Evolutionary conservation across 2,113 vertebrate genomes (phyloP), one percentile per base, ranked within the genome.

Genomic region (Rhynchopsitta pachyrhyncha): DNA sequence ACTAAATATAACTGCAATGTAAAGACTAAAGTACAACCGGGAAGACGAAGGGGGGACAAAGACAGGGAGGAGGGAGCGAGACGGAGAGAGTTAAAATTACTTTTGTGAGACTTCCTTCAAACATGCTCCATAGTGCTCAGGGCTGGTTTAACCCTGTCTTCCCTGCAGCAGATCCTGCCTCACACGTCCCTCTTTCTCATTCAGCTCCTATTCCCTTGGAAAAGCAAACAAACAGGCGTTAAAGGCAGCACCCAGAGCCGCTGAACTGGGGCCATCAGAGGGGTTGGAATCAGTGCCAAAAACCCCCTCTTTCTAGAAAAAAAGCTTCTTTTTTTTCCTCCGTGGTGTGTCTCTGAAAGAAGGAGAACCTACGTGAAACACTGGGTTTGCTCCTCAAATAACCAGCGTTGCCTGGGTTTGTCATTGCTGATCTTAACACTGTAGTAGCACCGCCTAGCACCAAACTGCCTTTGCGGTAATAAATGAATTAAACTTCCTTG

Each of bases 141-240:
- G 73, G 87, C 96, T 87, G 86, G 71, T 94, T 98, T 98, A 98
- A 98, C 98, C 98, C 98, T 93, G 66, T 96, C 84, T 86, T 90
- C 60, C 80, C 97, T 93, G 49, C 59, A 86, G 87, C 44, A 90
- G 66, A 94, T 92, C 71, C 44, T 71, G 82, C 55, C 37, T 41
- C 19, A 3, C 19, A 19, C 5, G 2, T 77, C 49, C 46, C 17
- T 4, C 39, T 62, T 84, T 57, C 62, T 90, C 27, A 0, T 92
- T 83, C 88, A 52, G 37, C 24, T 73, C 53, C 24, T 17, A 5
- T 80, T 24, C 52, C 44, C 20, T 90, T 4, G 1, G 29, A 70
- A 86, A 88, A 49, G 57, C 49, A 90, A 88, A 84, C 2, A 15
- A 70, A 17, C 47, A 22, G 31, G 33, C 8, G 8, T 81, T 73